These are phyloP conservation scores for Drosophila kanapiae DNA, from an alignment of 1,140 invertebrate species.

Conservation along the genomic window DNA sequence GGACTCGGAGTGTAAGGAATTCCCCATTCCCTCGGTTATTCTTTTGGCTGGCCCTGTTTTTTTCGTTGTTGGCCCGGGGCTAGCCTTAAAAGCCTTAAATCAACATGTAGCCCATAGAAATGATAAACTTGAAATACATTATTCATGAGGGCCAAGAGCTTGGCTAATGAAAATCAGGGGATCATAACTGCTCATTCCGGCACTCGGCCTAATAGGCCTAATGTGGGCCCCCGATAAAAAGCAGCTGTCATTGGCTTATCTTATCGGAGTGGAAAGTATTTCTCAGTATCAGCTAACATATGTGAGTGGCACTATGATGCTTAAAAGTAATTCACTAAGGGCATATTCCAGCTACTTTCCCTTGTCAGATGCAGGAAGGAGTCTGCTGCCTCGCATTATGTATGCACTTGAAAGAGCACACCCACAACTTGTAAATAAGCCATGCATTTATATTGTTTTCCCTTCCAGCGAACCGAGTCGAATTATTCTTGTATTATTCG, in stretches of 20 bases:
- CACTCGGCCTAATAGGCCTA: conserved; percentile 11
- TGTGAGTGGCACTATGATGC: conserved; percentile 47
- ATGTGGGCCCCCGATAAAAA: conserved; percentile 1
- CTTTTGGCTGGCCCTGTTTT: background rate
- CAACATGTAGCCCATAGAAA: conserved; percentile 50
- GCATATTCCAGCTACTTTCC: conserved; percentile 7
- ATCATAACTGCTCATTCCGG: conserved; percentile 41
- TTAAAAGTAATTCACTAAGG: conserved; percentile 57
- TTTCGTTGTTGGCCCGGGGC: conserved; percentile 11
- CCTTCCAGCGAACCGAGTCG: conserved; percentile 3
- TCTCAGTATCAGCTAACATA: conserved; percentile 34
- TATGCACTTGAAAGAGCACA: conserved; percentile 57
- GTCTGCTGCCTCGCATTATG: conserved; percentile 25
- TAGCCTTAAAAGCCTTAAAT: conserved; percentile 36
- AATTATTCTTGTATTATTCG: conserved; percentile 27
- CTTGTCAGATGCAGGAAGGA: conserved; percentile 26
- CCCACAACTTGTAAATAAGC: conserved; percentile 61
- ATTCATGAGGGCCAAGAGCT: conserved; percentile 29
- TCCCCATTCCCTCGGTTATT: background rate
- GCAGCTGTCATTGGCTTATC: conserved; percentile 3
- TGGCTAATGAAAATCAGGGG: conserved; percentile 35
- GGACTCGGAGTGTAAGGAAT: conserved; percentile 22
- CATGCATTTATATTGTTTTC: conserved; percentile 51
- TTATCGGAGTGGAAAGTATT: conserved; percentile 16
- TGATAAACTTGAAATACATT: conserved; percentile 37